Conservation (phyloP, 1,140 invertebrate genomes). For the Polyergus mexicanus region DNA sequence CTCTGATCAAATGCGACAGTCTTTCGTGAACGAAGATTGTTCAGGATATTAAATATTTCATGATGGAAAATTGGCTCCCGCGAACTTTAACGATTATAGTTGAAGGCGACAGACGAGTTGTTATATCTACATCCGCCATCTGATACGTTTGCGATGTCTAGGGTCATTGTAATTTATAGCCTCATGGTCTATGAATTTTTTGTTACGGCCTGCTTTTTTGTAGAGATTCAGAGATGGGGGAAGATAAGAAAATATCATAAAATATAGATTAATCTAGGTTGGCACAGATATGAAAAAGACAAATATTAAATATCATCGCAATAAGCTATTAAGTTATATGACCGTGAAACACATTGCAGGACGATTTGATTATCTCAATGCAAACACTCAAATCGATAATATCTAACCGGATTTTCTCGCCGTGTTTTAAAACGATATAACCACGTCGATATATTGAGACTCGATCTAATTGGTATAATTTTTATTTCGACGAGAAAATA, state of each 20-base stretch:
- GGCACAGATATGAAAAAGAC: neutral
- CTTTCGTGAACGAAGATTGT: neutral
- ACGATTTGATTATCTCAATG: constrained; percentile 1
- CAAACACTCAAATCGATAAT: neutral
- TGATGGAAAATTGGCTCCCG: neutral
- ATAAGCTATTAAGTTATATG: neutral
- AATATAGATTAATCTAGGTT: constrained; percentile 33
- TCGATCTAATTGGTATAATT: neutral
- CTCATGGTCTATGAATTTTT: neutral
- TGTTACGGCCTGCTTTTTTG: neutral
- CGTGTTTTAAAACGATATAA: neutral
- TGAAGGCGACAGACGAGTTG: neutral
- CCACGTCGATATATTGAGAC: neutral
- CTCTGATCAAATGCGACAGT: neutral
- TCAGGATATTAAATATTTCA: neutral
- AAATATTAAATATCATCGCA: neutral
- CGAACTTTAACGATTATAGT: neutral
- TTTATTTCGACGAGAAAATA: neutral
- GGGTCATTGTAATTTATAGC: constrained; percentile 8
- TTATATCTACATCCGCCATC: neutral
- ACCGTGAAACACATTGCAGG: neutral
- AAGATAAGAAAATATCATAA: constrained; percentile 32
- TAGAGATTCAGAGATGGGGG: neutral
- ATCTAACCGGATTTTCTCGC: constrained; percentile 23
- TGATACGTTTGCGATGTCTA: neutral